Evolutionary conservation across 2,113 vertebrate species (phyloP), one percentile per base, ranked within the genome.

Genomic region (Lagopus muta): DNA sequence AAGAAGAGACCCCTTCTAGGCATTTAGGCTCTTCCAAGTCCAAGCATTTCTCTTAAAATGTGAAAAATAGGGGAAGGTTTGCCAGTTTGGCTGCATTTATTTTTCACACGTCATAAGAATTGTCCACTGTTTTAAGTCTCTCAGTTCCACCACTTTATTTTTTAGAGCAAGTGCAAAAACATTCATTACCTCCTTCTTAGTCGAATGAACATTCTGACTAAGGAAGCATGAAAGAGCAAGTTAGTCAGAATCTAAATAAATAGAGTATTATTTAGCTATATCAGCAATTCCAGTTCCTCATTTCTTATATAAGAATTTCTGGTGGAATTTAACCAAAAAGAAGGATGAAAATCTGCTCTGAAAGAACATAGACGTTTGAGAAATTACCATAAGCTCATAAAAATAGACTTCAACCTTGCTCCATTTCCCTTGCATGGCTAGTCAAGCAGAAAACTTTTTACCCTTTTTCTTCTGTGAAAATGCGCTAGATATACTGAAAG

Each of bases 71-170:
- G 30, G 21, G 78, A 74, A 55, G 6, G 8, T 38, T 34, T 25
- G 1, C 22, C 40, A 40, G 24, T 55, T 82, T 13, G 32, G 16
- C 38, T 1, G 0, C 13, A 9, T 1, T 57, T 54, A 2, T 27
- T 90, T 91, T 85, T 28, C 43, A 76, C 14, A 48, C 66, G 61
- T 84, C 27, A 14, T 43, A 52, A 54, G 10, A 20, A 67, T 69
- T 69, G 21, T 71, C 27, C 58, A 32, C n/a, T 28, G 5, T 3
- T 93, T 82, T 28, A 65, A 61, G 13, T 22, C 69, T 88, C 77
- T 52, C 32, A 40, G 13, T 18, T 79, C 25, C 38, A 92, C 13
- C 60, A 2, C 6, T 61, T 93, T 73, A n/a, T 54, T 82, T 32
- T 43, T 72, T 38, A 79, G 13, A 67, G 13, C 52, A 84, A 55